Base-by-base conservation (phyloP, 2,113 vertebrate genomes). In the Thalassarche chlororhynchos region DNA sequence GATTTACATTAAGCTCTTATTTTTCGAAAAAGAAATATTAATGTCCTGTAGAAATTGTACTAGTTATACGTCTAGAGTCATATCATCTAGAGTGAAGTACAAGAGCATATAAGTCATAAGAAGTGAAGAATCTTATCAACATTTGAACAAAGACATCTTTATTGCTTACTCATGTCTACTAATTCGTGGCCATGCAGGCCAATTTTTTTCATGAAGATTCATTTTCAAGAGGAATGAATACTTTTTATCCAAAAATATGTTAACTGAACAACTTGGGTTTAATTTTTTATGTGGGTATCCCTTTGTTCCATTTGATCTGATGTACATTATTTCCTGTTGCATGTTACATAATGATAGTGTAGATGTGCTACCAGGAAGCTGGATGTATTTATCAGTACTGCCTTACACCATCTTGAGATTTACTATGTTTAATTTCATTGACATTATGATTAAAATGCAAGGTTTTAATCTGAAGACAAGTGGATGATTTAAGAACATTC, bases 261-360 rank as follows among this genome's bases (percentile, higher is more conserved):
- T 61, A n/a, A 36, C 1, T 1, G 1, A 81, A 47, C 0, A 42
- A 20, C 21, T 42, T 46, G 5, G 1, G 6, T 91, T 70, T 57
- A 12, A 5, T 17, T 57, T 91, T 89, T 74, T 8, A 9, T 40
- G 8, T 34, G 10, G 3, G 0, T 44, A 21, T 47, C 5, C 5
- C 9, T 87, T 72, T 64, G 25, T 68, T 72, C 44, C 2, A 29
- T 76, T 68, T 86, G 57, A 80, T 52, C 29, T 21, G 26, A 38
- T 49, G 12, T 19, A 52, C 10, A 4, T 52, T 52, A 21, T 65
- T 91, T 87, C 7, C 17, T n/a, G 5, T 24, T 70, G 8, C 13
- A 49, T 31, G 16, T 66, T 60, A 32, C 9, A 28, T 40, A 84
- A 75, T 40, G 7, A 18, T 58, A 62, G 9, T 40, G 44, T 19